Evolutionary conservation across 2,113 vertebrate species (phyloP).

Genomic region (Benitochromis conjunctus): DNA sequence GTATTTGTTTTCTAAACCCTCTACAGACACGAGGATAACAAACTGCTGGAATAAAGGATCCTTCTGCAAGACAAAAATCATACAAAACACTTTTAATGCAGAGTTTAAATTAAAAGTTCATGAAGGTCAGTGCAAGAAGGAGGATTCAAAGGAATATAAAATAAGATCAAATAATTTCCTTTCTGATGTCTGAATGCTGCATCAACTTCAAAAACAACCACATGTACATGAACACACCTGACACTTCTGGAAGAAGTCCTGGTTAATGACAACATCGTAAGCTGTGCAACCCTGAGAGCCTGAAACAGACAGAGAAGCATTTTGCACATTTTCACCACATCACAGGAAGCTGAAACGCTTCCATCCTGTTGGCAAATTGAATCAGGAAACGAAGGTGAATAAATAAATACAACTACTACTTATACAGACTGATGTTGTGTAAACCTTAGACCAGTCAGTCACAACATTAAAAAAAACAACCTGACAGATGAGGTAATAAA

Average conservation of each 20-base stretch:
- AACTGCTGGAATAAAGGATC: slow-evolving; percentile 83
- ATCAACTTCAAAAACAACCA: not conserved
- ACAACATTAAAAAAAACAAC: not conserved
- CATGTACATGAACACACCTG: slow-evolving; percentile 60
- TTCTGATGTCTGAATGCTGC: not conserved
- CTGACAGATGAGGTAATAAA: not conserved
- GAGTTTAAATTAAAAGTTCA: not conserved
- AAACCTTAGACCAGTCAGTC: not conserved
- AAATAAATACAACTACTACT: not conserved
- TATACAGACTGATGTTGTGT: not conserved
- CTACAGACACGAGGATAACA: slow-evolving; percentile 81
- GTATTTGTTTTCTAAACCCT: slow-evolving; percentile 89
- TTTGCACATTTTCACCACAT: not conserved
- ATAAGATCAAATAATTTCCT: not conserved
- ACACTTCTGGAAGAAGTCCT: slow-evolving; percentile 81
- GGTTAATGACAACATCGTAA: slow-evolving; percentile 85
- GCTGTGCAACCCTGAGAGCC: slow-evolving; percentile 80
- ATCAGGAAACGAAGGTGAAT: not conserved
- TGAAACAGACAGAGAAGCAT: not conserved
- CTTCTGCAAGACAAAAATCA: slow-evolving; percentile 44
- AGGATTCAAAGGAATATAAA: not conserved
- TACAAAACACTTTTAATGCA: not conserved
- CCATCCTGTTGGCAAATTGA: not conserved
- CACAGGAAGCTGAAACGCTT: not conserved
- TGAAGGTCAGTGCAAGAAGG: not conserved